Evolutionary conservation across 2,888 invertebrate species (phyloP).

Genomic region (Pyralis farinalis): DNA sequence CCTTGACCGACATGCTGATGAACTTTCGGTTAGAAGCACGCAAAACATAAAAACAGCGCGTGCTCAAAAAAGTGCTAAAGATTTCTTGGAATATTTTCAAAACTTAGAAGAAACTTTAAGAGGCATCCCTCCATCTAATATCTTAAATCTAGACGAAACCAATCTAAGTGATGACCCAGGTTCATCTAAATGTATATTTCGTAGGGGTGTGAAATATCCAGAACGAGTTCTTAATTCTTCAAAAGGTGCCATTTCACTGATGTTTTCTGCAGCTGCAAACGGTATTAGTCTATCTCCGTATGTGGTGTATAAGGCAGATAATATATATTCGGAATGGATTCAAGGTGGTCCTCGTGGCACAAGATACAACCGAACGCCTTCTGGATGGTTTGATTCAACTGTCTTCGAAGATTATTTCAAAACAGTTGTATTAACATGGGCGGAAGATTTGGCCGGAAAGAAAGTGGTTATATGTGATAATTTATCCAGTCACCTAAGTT

Average conservation of each 20-base stretch:
- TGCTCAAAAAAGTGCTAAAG: slow-evolving; percentile 20
- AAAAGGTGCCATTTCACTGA: slow-evolving; percentile 21
- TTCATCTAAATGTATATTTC: slow-evolving; percentile 9
- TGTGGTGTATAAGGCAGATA: slow-evolving; percentile 17
- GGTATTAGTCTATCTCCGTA: slow-evolving; percentile 15
- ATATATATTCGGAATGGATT: slow-evolving; percentile 15
- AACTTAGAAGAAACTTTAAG: slow-evolving; percentile 12
- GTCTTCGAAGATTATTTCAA: slow-evolving; percentile 21
- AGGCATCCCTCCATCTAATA: background rate
- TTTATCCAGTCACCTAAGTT: too few relatives aligned
- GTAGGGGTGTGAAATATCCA: slow-evolving; percentile 18
- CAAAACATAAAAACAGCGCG: slow-evolving; percentile 24
- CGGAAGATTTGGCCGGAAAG: background rate
- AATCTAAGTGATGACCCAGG: slow-evolving; percentile 18
- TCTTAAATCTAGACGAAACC: slow-evolving; percentile 18
- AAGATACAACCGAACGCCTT: slow-evolving; percentile 18
- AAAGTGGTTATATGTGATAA: too few relatives aligned
- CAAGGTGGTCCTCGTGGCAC: slow-evolving; percentile 14
- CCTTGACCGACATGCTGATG: slow-evolving; percentile 11
- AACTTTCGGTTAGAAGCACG: slow-evolving; percentile 17
- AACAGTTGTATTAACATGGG: slow-evolving; percentile 17
- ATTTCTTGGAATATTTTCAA: slow-evolving; percentile 19
- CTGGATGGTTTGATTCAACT: slow-evolving; percentile 20
- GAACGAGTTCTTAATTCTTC: slow-evolving; percentile 20
- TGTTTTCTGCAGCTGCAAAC: slow-evolving; percentile 18